Evolutionary conservation across 2,113 vertebrate genomes (phyloP).

Genomic region (Saccopteryx leptura): DNA sequence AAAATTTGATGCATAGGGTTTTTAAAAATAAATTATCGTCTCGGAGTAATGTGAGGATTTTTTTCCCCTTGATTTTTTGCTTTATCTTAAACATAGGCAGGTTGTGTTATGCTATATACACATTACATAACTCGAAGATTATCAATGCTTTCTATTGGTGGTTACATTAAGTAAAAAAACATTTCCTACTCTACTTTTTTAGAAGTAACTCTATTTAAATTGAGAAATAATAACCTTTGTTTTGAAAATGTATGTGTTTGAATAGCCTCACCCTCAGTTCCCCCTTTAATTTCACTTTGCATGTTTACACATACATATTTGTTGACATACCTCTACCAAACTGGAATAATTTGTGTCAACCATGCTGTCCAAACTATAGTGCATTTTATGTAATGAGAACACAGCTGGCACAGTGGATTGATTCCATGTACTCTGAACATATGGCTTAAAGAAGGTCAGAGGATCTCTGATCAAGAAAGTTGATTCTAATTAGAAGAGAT

Average conservation of each 20-base stretch:
- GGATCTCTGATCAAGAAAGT: not conserved
- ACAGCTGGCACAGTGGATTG: not conserved
- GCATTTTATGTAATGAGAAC: conserved; percentile 42
- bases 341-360: conserved; percentile 5
- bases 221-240: not conserved
- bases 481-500: conserved; percentile 58
- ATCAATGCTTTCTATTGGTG: not conserved
- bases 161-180: not conserved
- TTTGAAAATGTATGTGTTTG: not conserved
- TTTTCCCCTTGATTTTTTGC: not conserved
- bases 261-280: not conserved
- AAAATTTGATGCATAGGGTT: not conserved
- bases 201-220: not conserved
- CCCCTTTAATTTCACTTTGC: not conserved
- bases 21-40: not conserved
- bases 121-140: not conserved
- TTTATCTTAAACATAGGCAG: not conserved
- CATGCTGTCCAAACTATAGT: not conserved
- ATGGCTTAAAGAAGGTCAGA: conserved; percentile 5
- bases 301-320: not conserved
- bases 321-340: not conserved
- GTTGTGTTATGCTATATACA: not conserved
- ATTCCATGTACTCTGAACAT: conserved; percentile 31
- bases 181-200: not conserved
- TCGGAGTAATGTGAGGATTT: not conserved